Evolutionary conservation across 2,797 vertebrate species (phyloP).

Genomic region (Mormyrops attenuatus): DNA sequence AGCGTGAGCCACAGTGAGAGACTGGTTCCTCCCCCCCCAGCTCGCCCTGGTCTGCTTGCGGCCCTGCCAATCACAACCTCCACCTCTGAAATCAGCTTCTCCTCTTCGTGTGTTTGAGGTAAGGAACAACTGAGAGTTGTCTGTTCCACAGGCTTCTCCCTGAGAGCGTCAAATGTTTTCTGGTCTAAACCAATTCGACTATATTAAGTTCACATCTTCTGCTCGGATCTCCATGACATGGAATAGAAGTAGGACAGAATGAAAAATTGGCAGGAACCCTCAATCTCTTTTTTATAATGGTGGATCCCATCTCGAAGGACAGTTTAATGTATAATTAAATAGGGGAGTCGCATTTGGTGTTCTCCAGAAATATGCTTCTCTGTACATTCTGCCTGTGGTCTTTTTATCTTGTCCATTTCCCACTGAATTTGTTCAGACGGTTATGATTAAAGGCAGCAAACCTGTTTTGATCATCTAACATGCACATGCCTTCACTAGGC

Average conservation of each 20-base stretch:
- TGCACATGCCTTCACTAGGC: background rate
- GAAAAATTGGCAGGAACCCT: conserved; percentile 27
- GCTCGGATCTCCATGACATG: background rate
- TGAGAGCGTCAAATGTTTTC: background rate
- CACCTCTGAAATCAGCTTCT: background rate
- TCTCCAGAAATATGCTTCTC: conserved; percentile 1
- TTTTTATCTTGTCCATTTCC: background rate
- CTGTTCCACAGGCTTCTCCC: background rate
- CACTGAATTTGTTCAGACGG: background rate
- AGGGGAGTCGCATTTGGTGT: conserved; percentile 20
- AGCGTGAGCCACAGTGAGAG: background rate
- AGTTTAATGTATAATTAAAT: conserved; percentile 29
- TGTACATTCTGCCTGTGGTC: background rate
- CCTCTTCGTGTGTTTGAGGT: background rate
- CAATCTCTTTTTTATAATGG: conserved; percentile 19
- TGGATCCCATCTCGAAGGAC: conserved; percentile 2
- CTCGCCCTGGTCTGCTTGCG: background rate
- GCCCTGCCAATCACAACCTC: background rate
- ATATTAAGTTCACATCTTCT: conserved; percentile 7
- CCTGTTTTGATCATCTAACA: background rate
- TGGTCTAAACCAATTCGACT: background rate
- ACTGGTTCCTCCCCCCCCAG: background rate
- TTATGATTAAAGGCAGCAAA: background rate
- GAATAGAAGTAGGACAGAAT: conserved; percentile 19
- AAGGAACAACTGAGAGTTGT: background rate